Conservation (phyloP, 2,888 invertebrate species). For the Dicycla oo region DNA sequence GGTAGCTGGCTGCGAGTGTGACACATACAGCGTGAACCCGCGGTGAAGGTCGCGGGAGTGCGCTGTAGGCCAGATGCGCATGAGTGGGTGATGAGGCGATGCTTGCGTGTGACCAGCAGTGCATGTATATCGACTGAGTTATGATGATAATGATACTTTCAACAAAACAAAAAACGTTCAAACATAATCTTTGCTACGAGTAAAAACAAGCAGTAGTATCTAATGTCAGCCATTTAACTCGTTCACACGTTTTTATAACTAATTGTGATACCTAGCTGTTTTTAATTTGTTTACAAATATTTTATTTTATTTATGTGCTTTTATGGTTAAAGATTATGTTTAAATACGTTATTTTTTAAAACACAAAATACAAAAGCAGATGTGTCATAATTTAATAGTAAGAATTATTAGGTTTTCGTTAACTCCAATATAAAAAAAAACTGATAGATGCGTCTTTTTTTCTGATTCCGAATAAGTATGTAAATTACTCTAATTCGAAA, state of each 20-base stretch:
- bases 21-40: too few relatives aligned
- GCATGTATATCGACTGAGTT: neutral
- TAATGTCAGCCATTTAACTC: conserved; percentile 12
- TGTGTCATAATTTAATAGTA: too few relatives aligned
- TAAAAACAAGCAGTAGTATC: conserved; percentile 1
- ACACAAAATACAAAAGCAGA: too few relatives aligned
- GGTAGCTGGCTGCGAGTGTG: too few relatives aligned
- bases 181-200: neutral
- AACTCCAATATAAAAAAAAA: too few relatives aligned
- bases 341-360: neutral
- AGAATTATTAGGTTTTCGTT: too few relatives aligned
- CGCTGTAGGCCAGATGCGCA: too few relatives aligned
- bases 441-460: too few relatives aligned
- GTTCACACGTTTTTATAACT: conserved; percentile 51
- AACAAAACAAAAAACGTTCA: neutral
- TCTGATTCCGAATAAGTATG: too few relatives aligned
- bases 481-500: too few relatives aligned
- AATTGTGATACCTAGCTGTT: conserved; percentile 16
- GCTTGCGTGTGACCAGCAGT: neutral
- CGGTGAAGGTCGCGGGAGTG: too few relatives aligned
- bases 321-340: neutral
- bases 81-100: too few relatives aligned
- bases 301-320: conserved; percentile 16
- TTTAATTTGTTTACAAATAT: conserved; percentile 2
- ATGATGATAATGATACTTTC: neutral